Conservation (phyloP, 2,797 vertebrate genomes). For the Rhinatrema bivittatum region DNA sequence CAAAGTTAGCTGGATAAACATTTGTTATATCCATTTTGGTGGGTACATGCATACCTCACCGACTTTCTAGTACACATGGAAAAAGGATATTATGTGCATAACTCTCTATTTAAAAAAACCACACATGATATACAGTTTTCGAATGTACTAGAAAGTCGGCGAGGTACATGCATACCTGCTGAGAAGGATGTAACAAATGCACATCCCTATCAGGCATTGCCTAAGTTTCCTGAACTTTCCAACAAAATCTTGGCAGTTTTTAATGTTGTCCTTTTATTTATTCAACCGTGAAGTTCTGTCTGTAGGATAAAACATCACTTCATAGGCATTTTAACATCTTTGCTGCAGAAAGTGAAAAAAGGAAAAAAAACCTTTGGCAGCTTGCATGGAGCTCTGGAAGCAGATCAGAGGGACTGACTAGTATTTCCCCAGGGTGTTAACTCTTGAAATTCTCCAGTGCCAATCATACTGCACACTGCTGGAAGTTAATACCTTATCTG, state of each 20-base stretch:
- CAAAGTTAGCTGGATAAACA: too few relatives aligned
- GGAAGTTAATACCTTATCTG: background rate
- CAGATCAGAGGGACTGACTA: slow-evolving; percentile 19
- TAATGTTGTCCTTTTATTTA: slow-evolving; percentile 1
- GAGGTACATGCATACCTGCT: too few relatives aligned
- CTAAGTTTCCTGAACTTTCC: background rate
- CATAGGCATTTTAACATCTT: slow-evolving; percentile 9
- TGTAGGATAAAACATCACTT: slow-evolving; percentile 7
- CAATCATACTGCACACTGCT: accelerated
- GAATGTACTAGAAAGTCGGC: too few relatives aligned
- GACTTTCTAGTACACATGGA: too few relatives aligned
- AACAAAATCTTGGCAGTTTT: background rate
- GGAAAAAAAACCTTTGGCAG: slow-evolving; percentile 19
- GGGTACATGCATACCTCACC: too few relatives aligned
- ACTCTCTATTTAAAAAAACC: too few relatives aligned
- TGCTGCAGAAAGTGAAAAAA: slow-evolving; percentile 11
- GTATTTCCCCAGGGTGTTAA: slow-evolving; percentile 1
- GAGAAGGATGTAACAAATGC: too few relatives aligned
- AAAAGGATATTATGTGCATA: too few relatives aligned
- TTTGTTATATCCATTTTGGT: too few relatives aligned
- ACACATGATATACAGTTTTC: too few relatives aligned
- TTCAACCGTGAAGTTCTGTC: background rate
- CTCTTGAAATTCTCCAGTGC: background rate
- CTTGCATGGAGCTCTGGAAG: slow-evolving; percentile 20
- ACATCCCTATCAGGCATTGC: too few relatives aligned